Conservation (phyloP, 2,797 vertebrate species). For the Amblyopsis hoosieri region DNA sequence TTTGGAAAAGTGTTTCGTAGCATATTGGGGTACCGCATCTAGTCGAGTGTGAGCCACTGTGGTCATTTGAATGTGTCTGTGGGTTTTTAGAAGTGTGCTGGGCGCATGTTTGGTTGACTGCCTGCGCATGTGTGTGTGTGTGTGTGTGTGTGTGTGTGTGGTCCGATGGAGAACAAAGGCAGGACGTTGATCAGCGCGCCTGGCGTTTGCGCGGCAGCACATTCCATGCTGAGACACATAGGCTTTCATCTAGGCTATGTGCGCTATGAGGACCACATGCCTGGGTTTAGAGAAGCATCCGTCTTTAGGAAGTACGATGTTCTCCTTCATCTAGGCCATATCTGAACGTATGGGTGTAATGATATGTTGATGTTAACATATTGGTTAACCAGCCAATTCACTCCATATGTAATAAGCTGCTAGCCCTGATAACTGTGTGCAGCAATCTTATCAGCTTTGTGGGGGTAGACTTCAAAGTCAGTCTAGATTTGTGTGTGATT, state of each 20-base stretch:
- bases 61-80: constrained; percentile 54
- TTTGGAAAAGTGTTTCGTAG: constrained; percentile 45
- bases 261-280: constrained; percentile 58
- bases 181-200: constrained; percentile 50
- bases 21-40: constrained; percentile 31
- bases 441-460: too few relatives aligned
- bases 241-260: constrained; percentile 60
- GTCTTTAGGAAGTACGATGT: constrained; percentile 44
- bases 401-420: too few relatives aligned
- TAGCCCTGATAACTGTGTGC: too few relatives aligned
- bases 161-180: constrained; percentile 60
- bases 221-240: constrained; percentile 36
- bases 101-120: constrained; percentile 45
- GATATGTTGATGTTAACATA: too few relatives aligned
- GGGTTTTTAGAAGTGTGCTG: constrained; percentile 58
- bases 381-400: too few relatives aligned
- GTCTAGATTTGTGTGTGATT: too few relatives aligned
- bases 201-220: constrained; percentile 47
- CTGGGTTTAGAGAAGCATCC: constrained; percentile 51
- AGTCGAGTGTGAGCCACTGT: constrained; percentile 37
- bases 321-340: background rate
- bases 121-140: constrained; percentile 37
- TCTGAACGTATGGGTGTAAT: too few relatives aligned
- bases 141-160: constrained; percentile 52
- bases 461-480: too few relatives aligned